These are phyloP conservation scores for Brachionichthys hirsutus DNA, from an alignment of 2,113 vertebrate species.

Conservation along the genomic window DNA sequence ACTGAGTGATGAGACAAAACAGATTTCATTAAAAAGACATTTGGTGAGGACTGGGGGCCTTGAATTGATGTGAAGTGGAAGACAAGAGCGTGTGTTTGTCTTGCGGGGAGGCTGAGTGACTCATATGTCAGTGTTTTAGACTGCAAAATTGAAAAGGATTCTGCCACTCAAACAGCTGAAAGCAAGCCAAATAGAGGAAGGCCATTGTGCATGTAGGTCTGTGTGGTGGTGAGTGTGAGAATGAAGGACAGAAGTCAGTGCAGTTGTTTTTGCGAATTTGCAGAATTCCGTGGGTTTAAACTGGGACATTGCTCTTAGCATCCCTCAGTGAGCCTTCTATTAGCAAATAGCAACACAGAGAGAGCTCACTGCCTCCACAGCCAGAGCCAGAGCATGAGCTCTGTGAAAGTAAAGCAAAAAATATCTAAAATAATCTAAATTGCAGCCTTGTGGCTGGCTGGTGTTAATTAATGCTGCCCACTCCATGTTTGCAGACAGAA, in stretches of 20 bases:
- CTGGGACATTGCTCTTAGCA: constrained; percentile 36
- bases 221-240: background rate
- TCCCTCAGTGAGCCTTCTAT: constrained; percentile 14
- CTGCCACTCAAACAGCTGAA: constrained; percentile 52
- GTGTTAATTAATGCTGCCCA: too few species aligned
- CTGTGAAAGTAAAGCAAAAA: too few species aligned
- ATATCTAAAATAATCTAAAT: too few species aligned
- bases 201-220: constrained; percentile 19
- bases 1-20: constrained; percentile 66
- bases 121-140: constrained; percentile 52
- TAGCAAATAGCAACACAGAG: too few species aligned
- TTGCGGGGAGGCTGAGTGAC: constrained; percentile 28
- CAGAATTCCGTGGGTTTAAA: constrained; percentile 2
- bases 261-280: constrained; percentile 33
- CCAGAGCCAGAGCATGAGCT: too few species aligned
- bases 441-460: too few species aligned
- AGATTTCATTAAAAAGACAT: constrained; percentile 77
- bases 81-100: constrained; percentile 50
- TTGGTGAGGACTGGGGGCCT: constrained; percentile 62
- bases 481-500: too few species aligned
- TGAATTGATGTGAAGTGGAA: constrained; percentile 51
- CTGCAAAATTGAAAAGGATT: constrained; percentile 21
- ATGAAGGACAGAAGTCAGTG: constrained; percentile 15
- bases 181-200: constrained; percentile 47
- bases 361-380: too few species aligned